Evolutionary conservation across 2,888 invertebrate genomes (phyloP), one percentile per base, ranked within the genome.

Genomic region (Apoda limacodes): DNA sequence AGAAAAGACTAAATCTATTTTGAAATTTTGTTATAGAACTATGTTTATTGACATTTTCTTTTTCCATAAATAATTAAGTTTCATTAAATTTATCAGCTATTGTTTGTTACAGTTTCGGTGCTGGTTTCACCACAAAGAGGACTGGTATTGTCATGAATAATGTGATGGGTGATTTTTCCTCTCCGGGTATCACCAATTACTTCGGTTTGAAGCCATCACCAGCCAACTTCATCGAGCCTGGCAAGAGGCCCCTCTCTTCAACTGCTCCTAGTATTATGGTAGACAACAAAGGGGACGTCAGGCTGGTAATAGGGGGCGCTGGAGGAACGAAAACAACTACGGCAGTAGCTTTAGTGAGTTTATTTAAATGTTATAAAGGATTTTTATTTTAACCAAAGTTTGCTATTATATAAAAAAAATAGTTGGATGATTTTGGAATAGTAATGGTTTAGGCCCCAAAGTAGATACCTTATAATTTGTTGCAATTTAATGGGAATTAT

Each of bases 151-250:
- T 98, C n/a, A 88, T 94, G 65, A 98, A 98, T 66, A 92, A 95
- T 60, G 92, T 93, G 39, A 96, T 98, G 93, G 94, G 95, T 46
- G 98, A 98, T 59, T 98, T 98, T 65, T 92, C 94, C 0, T 86
- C 89, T 0, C 90, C 91, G 0, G 85, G 87, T 13, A 83, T 88
- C 35, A 76, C 82, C 0, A 89, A 89, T 53, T 85, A 74, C 38
- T 92, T 89, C 59, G 86, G 84, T 2, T 45, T 93, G 7, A 86
- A 88, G 26, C 90, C 92, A 0, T 92, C 93, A 0, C 86, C 88
- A 0, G 86, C 88, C 5, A 96, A 96, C 72, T 89, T 85, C 52
- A 90, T 95, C 42, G 72, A 63, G 25, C 91, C 93, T 0, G 87
- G 88, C 28, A 95, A 95, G 61, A 71, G 92, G 13, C 91, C 95